phyloP scores from a whole-genome alignment of 1,140 invertebrate genomes.

The Pantala flavescens region DNA sequence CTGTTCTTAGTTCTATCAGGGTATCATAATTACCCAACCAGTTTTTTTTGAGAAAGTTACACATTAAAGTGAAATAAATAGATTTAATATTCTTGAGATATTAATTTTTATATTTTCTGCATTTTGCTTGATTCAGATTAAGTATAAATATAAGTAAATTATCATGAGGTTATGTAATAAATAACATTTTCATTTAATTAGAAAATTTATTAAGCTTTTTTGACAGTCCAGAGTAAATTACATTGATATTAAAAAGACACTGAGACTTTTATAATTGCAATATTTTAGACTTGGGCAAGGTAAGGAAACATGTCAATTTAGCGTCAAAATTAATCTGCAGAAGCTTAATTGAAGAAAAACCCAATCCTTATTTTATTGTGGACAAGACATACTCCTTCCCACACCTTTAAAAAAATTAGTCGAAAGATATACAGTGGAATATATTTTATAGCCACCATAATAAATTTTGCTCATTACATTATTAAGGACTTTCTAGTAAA shows the following conservation, averaged over 20 bases:
- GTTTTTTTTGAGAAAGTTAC: no score
- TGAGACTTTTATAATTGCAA: background rate
- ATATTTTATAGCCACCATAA: background rate
- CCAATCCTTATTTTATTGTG: background rate
- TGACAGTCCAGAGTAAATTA: background rate
- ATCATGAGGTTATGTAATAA: background rate
- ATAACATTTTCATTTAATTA: background rate
- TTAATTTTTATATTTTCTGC: no score
- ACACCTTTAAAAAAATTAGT: background rate
- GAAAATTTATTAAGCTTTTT: constrained; percentile 6
- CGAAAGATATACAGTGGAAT: background rate
- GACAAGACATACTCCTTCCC: background rate
- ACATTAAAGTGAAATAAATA: no score
- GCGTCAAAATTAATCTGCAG: background rate
- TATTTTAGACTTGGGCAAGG: background rate
- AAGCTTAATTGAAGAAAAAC: background rate
- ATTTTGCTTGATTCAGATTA: no score
- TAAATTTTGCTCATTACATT: background rate
- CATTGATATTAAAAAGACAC: background rate
- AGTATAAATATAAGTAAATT: no score
- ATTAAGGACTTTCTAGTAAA: background rate
- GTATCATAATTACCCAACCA: no score
- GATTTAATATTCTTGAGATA: no score
- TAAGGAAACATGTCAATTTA: background rate
- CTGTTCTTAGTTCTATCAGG: no score